Evolutionary conservation across 2,888 invertebrate genomes (phyloP), one percentile per base, ranked within the genome.

Genomic region (Lasioglossum oenotherae): DNA sequence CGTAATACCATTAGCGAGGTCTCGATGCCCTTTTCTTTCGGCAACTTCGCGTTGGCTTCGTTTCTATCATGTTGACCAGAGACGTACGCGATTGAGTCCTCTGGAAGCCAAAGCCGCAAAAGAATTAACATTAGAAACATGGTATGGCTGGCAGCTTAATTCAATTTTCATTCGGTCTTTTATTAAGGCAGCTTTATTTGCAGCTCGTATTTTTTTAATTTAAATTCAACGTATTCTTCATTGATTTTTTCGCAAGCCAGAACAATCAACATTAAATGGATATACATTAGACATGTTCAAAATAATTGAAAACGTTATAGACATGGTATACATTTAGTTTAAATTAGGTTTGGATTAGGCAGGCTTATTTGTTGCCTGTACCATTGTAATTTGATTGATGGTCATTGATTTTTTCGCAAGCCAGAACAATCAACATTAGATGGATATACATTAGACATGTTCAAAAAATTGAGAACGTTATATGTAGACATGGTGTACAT

Each of bases 1-100:
- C 69, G 77, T 53, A 74, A 64, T 81, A 53, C 27, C 74, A 71
- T 82, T 82, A 75, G 74, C 75, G 53, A 49, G 71, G 74, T 82
- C 71, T 57, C 60, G 41, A 73, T 75, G 35, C 74, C 74, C 69
- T 71, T 76, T 78, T 74, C 35, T 74, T 41, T 53, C 44, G n/a
- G 44, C 41, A 16, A 67, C 35, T 53, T 57, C 44, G 73, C n/a
- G n/a, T 74, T 74, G 46, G 74, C 38, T 64, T 38, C 46, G 49
- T 27, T 49, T n/a, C 53, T 41, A 35, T 57, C 53, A 23, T 57
- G 31, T 14, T 38, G 46, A 67, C 27, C 31, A 6, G 27, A 4
- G 23, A 4, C 41, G 1, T 67, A 31, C 57, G 57, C 57, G 41
- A 71, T 71, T 38, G 23, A 41, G 38, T 38, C n/a, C 14, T 41